phyloP scores from a whole-genome alignment of 2,888 invertebrate genomes.

The Silvanus unidentatus region DNA sequence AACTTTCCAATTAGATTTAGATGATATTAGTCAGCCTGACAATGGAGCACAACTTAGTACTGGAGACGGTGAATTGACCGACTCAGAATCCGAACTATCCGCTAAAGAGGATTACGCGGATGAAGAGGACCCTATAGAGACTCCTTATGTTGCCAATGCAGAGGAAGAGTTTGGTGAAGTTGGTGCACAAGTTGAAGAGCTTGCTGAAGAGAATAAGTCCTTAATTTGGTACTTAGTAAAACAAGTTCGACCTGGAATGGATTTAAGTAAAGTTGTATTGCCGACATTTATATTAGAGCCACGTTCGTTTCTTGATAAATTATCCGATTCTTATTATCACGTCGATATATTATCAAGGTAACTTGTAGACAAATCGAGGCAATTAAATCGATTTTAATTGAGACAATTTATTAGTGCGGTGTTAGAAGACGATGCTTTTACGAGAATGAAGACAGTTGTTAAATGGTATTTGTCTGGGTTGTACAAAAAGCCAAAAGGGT shows the following conservation, averaged over 20 bases:
- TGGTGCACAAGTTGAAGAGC: conserved; percentile 83
- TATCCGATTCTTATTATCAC: conserved; percentile 91
- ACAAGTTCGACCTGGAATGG: conserved; percentile 95
- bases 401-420: conserved; percentile 59
- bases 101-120: conserved; percentile 52
- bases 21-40: conserved; percentile 66
- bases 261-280: conserved; percentile 85
- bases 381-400: conserved; percentile 24
- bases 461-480: conserved; percentile 91
- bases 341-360: conserved; percentile 82
- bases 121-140: conserved; percentile 52
- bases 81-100: conserved; percentile 59
- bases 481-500: conserved; percentile 89
- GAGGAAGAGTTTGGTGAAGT: conserved; percentile 60
- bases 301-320: conserved; percentile 86
- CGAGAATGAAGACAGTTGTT: conserved; percentile 80
- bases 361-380: conserved; percentile 15
- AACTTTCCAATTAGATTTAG: conserved; percentile 53
- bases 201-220: conserved; percentile 92
- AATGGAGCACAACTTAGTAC: conserved; percentile 49
- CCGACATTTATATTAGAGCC: conserved; percentile 94
- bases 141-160: conserved; percentile 52
- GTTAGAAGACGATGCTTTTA: conserved; percentile 78
- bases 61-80: conserved; percentile 52
- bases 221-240: conserved; percentile 91